A percentile compares a stretch with the other conserved stretches of the same genome.
These are phyloP conservation scores for Sardinella longiceps DNA, from an alignment of 2,797 vertebrate species.

Conservation along the genomic window DNA sequence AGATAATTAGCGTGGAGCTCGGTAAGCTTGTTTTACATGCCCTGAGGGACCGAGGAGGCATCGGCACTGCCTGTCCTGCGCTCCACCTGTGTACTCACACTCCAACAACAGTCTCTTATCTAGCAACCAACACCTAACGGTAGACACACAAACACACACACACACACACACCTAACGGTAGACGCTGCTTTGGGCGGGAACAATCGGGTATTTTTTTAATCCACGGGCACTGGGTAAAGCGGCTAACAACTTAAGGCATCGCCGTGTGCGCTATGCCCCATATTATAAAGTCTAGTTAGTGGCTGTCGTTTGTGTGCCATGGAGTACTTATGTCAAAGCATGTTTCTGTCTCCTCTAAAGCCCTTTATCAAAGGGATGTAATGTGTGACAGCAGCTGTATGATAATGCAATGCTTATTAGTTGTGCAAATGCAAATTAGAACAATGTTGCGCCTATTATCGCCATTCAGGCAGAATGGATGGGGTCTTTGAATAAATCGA, in stretches of 20 bases:
- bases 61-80: neutral
- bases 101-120: neutral
- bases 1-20: neutral
- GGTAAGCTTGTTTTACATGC: neutral
- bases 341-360: neutral
- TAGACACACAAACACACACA: too few species aligned
- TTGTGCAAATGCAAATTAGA: neutral
- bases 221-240: too few species aligned
- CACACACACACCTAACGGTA: conserved; percentile 6
- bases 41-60: neutral
- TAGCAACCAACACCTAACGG: neutral
- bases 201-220: conserved; percentile 17
- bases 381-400: neutral
- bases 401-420: conserved; percentile 1
- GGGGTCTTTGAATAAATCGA: neutral
- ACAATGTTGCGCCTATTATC: neutral
- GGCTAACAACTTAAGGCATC: neutral
- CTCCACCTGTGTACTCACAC: conserved; percentile 14
- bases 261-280: neutral
- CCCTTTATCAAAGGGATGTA: neutral
- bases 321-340: neutral
- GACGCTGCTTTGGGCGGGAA: conserved; percentile 18
- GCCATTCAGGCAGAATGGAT: neutral
- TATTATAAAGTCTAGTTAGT: neutral
- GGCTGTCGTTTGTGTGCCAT: neutral